These are phyloP conservation scores for Athene cunicularia DNA, from an alignment of 2,113 vertebrate species.

Conservation along the genomic window DNA sequence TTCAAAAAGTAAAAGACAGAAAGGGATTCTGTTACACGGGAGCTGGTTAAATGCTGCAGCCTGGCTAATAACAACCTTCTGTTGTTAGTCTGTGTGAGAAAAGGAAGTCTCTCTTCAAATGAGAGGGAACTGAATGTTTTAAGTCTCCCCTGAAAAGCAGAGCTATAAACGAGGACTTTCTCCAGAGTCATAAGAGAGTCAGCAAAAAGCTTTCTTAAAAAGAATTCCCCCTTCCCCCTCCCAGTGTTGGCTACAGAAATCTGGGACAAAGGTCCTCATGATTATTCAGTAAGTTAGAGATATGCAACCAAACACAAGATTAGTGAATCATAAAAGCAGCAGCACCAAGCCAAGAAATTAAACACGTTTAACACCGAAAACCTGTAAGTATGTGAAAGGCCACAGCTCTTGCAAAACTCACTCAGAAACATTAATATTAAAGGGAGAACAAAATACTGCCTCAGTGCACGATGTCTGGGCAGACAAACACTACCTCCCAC, in stretches of 20 bases:
- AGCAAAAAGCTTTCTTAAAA: neutral
- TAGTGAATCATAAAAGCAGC: constrained; percentile 27
- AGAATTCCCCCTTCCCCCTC: neutral
- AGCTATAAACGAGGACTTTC: neutral
- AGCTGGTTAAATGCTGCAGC: neutral
- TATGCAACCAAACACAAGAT: neutral
- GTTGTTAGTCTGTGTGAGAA: neutral
- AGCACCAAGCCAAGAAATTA: neutral
- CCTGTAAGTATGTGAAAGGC: constrained; percentile 73
- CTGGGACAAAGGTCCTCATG: constrained; percentile 63
- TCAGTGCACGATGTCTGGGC: neutral
- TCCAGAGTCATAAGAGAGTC: neutral
- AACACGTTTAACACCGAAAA: constrained; percentile 55
- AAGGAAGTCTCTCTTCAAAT: neutral
- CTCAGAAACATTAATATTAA: neutral
- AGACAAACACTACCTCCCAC: neutral
- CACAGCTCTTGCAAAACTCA: constrained; percentile 61
- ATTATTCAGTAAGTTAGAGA: constrained; percentile 31
- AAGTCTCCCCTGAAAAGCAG: neutral
- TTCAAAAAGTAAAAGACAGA: neutral
- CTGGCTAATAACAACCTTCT: neutral
- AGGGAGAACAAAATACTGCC: neutral
- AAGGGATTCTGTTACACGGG: neutral
- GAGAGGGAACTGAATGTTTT: neutral
- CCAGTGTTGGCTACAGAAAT: neutral